phyloP scores from a whole-genome alignment of 2,888 invertebrate species.

The Eupithecia tripunctaria region DNA sequence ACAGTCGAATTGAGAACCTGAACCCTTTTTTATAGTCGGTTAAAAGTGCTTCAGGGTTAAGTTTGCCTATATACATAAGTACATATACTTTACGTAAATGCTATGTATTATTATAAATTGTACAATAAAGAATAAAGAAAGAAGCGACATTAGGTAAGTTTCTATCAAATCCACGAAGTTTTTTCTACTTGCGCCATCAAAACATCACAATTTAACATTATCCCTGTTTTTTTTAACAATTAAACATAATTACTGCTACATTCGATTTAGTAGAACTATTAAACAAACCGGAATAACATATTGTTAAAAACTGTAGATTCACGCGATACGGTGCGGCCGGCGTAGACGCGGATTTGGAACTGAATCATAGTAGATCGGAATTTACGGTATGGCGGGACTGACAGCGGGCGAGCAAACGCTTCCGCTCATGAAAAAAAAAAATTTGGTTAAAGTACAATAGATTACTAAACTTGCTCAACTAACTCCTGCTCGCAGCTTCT shows the following conservation, averaged over 20 bases:
- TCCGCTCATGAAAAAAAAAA: neutral
- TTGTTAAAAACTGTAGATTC: neutral
- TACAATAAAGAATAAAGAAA: no score
- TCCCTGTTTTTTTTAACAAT: neutral
- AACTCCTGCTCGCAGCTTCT: no score
- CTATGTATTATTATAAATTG: no score
- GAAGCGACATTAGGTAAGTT: no score
- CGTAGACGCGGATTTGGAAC: neutral
- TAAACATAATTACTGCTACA: neutral
- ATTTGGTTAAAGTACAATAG: no score
- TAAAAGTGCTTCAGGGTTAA: no score
- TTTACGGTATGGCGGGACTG: neutral
- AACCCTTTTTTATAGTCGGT: no score
- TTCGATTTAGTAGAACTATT: neutral
- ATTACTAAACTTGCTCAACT: no score
- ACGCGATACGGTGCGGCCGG: neutral
- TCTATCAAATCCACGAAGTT: neutral
- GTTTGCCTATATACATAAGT: no score
- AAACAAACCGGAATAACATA: neutral
- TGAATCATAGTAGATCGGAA: slow-evolving; percentile 4
- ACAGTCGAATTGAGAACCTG: no score
- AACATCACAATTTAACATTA: neutral
- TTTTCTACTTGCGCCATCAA: neutral
- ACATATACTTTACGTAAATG: no score
- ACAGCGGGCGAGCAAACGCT: neutral